Conservation (phyloP, 2,797 vertebrate genomes). For the Coregonus suidteri region DNA sequence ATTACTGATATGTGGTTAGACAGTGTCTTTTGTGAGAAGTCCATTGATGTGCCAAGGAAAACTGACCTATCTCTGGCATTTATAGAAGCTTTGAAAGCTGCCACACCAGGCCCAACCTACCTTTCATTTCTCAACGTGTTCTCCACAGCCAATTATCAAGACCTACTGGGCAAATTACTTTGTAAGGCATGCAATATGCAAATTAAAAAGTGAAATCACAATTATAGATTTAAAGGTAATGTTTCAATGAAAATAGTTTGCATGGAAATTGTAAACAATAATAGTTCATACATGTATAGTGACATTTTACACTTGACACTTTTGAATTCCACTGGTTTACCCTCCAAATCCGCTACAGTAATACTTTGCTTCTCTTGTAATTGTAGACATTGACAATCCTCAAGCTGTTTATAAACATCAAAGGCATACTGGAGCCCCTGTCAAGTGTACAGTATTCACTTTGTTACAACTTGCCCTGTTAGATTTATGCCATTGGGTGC, state of each 20-base stretch:
- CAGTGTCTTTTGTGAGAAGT: slow-evolving; percentile 43
- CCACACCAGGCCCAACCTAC: background rate
- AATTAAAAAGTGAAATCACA: background rate
- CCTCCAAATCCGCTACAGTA: too few species aligned
- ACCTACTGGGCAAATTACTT: background rate
- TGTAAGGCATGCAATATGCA: background rate
- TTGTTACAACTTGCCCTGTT: background rate
- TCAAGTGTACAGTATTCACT: background rate
- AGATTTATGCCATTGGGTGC: slow-evolving; percentile 51
- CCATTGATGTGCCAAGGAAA: slow-evolving; percentile 50
- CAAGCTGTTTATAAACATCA: slow-evolving; percentile 1
- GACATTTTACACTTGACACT: too few species aligned
- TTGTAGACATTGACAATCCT: background rate
- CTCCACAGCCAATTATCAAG: too few species aligned
- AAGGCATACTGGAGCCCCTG: background rate
- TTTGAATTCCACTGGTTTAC: too few species aligned
- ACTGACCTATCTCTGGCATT: slow-evolving; percentile 32
- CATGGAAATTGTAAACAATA: too few species aligned
- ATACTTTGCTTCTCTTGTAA: background rate
- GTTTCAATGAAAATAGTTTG: too few species aligned
- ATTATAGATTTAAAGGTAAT: too few species aligned
- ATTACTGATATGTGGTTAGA: slow-evolving; percentile 23
- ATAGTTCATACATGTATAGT: too few species aligned
- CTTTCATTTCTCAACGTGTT: background rate
- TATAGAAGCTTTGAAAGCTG: slow-evolving; percentile 44